Evolutionary conservation across 2,888 invertebrate species (phyloP).

Genomic region (Salticus scenicus): DNA sequence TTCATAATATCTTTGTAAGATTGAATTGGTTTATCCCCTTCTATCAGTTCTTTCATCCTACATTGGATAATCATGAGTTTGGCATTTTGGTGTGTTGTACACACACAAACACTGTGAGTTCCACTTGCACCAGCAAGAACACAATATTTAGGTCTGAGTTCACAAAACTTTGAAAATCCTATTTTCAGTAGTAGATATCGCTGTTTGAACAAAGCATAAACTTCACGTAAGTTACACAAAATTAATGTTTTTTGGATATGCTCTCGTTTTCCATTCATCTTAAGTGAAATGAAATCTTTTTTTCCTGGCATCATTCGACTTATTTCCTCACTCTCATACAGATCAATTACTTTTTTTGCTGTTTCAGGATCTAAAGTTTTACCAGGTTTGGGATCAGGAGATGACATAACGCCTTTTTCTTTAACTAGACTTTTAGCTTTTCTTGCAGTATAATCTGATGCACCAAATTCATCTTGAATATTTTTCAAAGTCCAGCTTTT

Average conservation of each 20-base stretch:
- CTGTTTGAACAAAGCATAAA: slow-evolving; percentile 21
- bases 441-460: too few relatives aligned
- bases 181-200: slow-evolving; percentile 16
- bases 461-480: background rate
- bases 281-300: background rate
- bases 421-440: too few relatives aligned
- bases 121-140: slow-evolving; percentile 20
- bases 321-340: background rate
- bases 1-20: background rate
- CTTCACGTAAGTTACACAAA: slow-evolving; percentile 22
- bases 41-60: background rate
- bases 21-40: background rate
- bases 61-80: background rate
- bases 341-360: background rate
- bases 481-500: slow-evolving; percentile 4
- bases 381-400: background rate
- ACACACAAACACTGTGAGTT: slow-evolving; percentile 13
- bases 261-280: background rate
- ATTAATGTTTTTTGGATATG: slow-evolving; percentile 21
- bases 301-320: slow-evolving; percentile 5
- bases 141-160: slow-evolving; percentile 32
- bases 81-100: slow-evolving; percentile 21
- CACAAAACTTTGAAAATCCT: slow-evolving; percentile 46
- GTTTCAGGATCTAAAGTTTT: background rate
- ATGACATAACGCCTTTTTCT: background rate